Evolutionary conservation across 2,888 invertebrate species (phyloP), one percentile per base, ranked within the genome.

Genomic region (Drosophila gaucha): DNA sequence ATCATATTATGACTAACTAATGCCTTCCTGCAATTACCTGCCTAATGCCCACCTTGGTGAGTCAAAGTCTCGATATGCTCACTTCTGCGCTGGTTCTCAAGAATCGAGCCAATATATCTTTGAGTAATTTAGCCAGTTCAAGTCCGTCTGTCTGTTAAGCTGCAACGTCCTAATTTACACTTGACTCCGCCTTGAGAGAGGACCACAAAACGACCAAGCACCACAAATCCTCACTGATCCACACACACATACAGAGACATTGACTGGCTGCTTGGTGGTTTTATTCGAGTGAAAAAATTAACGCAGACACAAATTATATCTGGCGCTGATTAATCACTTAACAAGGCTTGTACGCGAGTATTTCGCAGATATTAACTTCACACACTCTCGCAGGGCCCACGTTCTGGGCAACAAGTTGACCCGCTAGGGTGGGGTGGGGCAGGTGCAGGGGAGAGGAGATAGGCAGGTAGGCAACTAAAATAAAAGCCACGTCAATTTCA

Each of bases 251-350:
- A 2, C 24, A 41, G 3, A 14, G 2, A 24, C 1, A 5, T 1
- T 26, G 26, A 6, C 18, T 28, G 28, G 44, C n/a, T 28, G 43
- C 44, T 31, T 55, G 43, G 47, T 56, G 78, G 62, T 76, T 78
- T 84, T 80, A 86, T 83, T 86, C 86, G 79, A 79, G 83, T 82
- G 84, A 89, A 89, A 83, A 88, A 86, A 83, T 84, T 86, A 88
- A 89, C 74, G 89, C 86, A 84, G 78, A 89, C 89, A 85, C 89
- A 90, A 90, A 90, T 90, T 90, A 90, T 90, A 90, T 87, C 88
- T 90, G 90, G 90, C 90, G 89, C 90, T 90, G 90, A 90, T 90
- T 90, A 90, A 90, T 90, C 90, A 90, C 90, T 90, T 90, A 90
- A 90, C 90, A 90, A 90, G 90, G 80, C 79, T 72, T 84, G 87